Percentiles rank a stretch among this genome's conserved stretches.
phyloP scores from a whole-genome alignment of 2,888 invertebrate species.

The Mesoligia furuncula region DNA sequence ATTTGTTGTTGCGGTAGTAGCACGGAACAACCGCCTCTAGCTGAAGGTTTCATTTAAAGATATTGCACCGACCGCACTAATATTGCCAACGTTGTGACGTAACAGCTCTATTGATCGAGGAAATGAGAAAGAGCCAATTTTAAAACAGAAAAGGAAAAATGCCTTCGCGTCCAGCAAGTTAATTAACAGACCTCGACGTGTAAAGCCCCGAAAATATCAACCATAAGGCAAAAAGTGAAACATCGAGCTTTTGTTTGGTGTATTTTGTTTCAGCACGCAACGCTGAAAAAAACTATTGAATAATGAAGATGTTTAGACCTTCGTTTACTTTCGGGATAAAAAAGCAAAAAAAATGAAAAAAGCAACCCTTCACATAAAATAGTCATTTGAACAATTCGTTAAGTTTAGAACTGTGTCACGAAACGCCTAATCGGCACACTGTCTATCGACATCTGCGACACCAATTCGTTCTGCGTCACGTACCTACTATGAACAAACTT shows the following conservation, averaged over 20 bases:
- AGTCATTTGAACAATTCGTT: constrained; percentile 9
- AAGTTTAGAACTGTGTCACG: constrained; percentile 39
- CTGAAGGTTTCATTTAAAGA: constrained; percentile 74
- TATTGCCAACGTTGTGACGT: constrained; percentile 41
- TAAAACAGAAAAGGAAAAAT: constrained; percentile 52
- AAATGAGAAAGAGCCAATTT: constrained; percentile 60
- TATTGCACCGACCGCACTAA: constrained; percentile 68
- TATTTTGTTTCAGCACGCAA: constrained; percentile 15
- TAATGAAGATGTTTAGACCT: neutral
- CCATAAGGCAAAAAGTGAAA: constrained; percentile 40
- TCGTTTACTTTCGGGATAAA: constrained; percentile 18
- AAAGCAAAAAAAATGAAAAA: neutral
- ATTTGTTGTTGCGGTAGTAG: constrained; percentile 74
- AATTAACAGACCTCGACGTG: constrained; percentile 48
- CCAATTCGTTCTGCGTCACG: constrained; percentile 67
- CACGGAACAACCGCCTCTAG: constrained; percentile 58
- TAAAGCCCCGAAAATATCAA: constrained; percentile 43
- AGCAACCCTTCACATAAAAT: constrained; percentile 7
- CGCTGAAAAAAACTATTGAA: neutral
- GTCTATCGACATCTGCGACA: constrained; percentile 65
- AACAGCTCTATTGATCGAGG: constrained; percentile 57
- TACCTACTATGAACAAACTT: constrained; percentile 73
- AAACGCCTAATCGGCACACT: constrained; percentile 43
- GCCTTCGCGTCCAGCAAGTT: constrained; percentile 44
- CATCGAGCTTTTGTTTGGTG: constrained; percentile 16